A percentile compares a stretch with the other conserved stretches of the same genome.
These are phyloP conservation scores for Campylorhamphus procurvoides DNA, from an alignment of 2,113 vertebrate species.

Conservation along the genomic window DNA sequence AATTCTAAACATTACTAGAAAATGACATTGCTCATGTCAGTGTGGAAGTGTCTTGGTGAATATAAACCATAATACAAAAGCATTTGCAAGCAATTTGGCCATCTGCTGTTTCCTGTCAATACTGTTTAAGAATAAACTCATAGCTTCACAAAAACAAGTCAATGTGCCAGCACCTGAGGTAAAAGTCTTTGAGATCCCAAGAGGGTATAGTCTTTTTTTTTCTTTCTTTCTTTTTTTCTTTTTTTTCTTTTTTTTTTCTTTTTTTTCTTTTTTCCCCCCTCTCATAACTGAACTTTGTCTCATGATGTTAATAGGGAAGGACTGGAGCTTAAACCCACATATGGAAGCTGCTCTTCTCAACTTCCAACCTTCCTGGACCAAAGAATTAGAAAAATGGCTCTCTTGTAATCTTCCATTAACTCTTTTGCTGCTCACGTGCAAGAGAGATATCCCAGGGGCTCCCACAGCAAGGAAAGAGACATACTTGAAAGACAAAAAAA, in stretches of 20 bases:
- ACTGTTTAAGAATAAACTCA: slow-evolving; percentile 38
- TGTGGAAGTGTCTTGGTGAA: slow-evolving; percentile 51
- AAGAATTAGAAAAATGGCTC: not conserved
- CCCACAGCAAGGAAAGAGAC: not conserved
- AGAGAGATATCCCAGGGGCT: not conserved
- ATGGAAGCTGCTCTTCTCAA: not conserved
- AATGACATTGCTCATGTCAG: slow-evolving; percentile 68
- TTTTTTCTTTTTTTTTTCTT: not conserved
- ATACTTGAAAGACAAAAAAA: not conserved
- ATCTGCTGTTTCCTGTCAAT: slow-evolving; percentile 57
- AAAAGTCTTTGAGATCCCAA: not conserved
- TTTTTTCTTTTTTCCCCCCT: not conserved
- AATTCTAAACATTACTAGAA: slow-evolving; percentile 70
- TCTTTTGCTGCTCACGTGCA: not conserved
- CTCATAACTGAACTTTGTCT: not conserved
- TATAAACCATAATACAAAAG: slow-evolving; percentile 61
- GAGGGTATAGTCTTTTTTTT: not conserved
- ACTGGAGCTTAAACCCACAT: not conserved
- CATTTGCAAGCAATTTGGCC: slow-evolving; percentile 66
- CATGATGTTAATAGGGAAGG: not conserved
- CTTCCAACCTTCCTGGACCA: not conserved
- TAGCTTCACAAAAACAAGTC: slow-evolving; percentile 10
- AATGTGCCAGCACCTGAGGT: slow-evolving; percentile 11
- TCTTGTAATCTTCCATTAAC: not conserved
- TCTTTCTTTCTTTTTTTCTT: not conserved